Conservation (phyloP, 1,140 invertebrate species). For the Megalopta genalis region DNA sequence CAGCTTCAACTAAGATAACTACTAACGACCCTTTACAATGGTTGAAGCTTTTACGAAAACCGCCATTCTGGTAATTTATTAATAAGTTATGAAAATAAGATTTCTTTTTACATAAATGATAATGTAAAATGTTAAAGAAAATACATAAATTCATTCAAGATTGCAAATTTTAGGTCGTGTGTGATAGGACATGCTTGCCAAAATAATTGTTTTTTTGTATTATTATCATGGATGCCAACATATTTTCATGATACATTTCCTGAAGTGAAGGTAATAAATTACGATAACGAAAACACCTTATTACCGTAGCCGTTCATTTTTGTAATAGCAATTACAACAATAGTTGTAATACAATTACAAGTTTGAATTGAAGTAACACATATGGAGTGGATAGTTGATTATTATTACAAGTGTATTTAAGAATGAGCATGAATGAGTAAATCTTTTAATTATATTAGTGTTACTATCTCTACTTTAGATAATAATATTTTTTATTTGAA, state of each 20-base stretch:
- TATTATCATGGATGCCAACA: slow-evolving; percentile 88
- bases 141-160: slow-evolving; percentile 24
- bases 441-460: neutral
- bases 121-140: slow-evolving; percentile 9
- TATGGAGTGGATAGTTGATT: too few species aligned
- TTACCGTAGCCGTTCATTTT: too few species aligned
- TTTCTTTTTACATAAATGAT: slow-evolving; percentile 11
- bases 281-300: neutral
- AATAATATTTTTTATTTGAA: neutral
- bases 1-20: slow-evolving; percentile 61
- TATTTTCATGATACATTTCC: slow-evolving; percentile 89
- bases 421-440: too few species aligned
- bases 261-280: slow-evolving; percentile 79
- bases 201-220: slow-evolving; percentile 88
- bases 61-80: slow-evolving; percentile 81
- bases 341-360: too few species aligned
- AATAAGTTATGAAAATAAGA: slow-evolving; percentile 12
- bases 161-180: slow-evolving; percentile 82
- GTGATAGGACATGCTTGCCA: slow-evolving; percentile 87
- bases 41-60: slow-evolving; percentile 81
- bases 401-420: too few species aligned
- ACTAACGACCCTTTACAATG: slow-evolving; percentile 79
- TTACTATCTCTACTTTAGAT: neutral
- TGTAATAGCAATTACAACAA: too few species aligned
- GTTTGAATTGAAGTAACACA: too few species aligned